These are phyloP conservation scores for Drosophila kikkawai DNA, from an alignment of 1,140 invertebrate species.

Conservation along the genomic window DNA sequence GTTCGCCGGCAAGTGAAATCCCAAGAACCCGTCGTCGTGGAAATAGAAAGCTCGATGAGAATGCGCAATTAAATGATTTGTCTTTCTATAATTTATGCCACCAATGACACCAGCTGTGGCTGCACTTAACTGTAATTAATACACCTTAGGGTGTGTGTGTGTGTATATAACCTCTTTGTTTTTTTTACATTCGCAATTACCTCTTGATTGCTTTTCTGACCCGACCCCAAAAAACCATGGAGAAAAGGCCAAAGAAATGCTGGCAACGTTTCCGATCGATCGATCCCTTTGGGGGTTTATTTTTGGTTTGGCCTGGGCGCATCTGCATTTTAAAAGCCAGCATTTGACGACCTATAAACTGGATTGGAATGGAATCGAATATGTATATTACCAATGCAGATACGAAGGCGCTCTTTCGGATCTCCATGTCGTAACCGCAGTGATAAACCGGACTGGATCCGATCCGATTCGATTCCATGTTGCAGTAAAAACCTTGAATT, in stretches of 20 bases:
- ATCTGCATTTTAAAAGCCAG: slow-evolving; percentile 30
- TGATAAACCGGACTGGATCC: slow-evolving; percentile 44
- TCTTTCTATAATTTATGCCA: slow-evolving; percentile 57
- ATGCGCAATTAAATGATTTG: slow-evolving; percentile 48
- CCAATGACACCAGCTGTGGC: slow-evolving; percentile 38
- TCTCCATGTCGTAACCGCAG: slow-evolving; percentile 56
- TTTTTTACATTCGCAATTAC: slow-evolving; percentile 39
- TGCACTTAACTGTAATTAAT: slow-evolving; percentile 29
- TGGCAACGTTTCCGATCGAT: not conserved
- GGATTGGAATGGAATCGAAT: not conserved
- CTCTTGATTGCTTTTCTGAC: slow-evolving; percentile 49
- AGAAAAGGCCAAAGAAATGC: not conserved
- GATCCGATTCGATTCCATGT: slow-evolving; percentile 28
- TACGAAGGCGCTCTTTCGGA: slow-evolving; percentile 4
- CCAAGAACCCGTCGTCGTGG: slow-evolving; percentile 43
- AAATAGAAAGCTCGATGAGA: slow-evolving; percentile 69
- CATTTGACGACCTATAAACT: slow-evolving; percentile 34
- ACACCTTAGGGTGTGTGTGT: not conserved
- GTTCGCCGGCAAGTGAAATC: slow-evolving; percentile 58
- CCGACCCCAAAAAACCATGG: slow-evolving; percentile 36
- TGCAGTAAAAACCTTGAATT: slow-evolving; percentile 78
- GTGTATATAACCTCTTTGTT: slow-evolving; percentile 2
- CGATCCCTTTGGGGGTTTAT: slow-evolving; percentile 1
- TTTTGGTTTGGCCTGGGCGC: slow-evolving; percentile 15
- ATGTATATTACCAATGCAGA: not conserved